Conservation (phyloP, 92 coral and sea anemone species). For the Heliopora coerulea region DNA sequence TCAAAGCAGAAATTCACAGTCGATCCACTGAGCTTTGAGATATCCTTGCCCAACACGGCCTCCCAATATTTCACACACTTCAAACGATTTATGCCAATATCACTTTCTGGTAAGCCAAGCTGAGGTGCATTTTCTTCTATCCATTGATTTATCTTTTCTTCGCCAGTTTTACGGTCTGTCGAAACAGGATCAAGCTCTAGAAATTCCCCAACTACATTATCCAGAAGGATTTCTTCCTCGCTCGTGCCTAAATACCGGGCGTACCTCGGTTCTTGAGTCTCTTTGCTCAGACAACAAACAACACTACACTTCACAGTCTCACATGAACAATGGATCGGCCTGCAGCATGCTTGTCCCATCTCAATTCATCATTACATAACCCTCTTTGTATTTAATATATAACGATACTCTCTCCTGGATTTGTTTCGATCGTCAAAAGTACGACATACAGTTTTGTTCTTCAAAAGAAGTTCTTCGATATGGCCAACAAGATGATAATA, state of each 20-base stretch:
- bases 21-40: slow-evolving; percentile 92
- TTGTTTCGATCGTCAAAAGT: neutral
- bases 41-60: slow-evolving; percentile 76
- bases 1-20: slow-evolving; percentile 91
- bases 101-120: slow-evolving; percentile 81
- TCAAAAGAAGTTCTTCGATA: no score
- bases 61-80: slow-evolving; percentile 99
- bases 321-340: neutral
- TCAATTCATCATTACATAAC: neutral
- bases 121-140: slow-evolving; percentile 73
- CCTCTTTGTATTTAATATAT: no score
- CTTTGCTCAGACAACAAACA: slow-evolving; percentile 26
- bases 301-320: neutral
- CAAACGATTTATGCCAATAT: slow-evolving; percentile 84
- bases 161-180: slow-evolving; percentile 72
- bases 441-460: neutral
- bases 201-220: slow-evolving; percentile 75
- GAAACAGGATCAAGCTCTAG: slow-evolving; percentile 87
- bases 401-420: no score
- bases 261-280: slow-evolving; percentile 61
- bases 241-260: slow-evolving; percentile 80
- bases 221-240: slow-evolving; percentile 77
- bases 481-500: no score
- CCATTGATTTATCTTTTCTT: slow-evolving; percentile 78
- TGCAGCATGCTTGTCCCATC: slow-evolving; percentile 21